Conservation (phyloP, 2,888 invertebrate genomes). For the Stegana nigrithorax region DNA sequence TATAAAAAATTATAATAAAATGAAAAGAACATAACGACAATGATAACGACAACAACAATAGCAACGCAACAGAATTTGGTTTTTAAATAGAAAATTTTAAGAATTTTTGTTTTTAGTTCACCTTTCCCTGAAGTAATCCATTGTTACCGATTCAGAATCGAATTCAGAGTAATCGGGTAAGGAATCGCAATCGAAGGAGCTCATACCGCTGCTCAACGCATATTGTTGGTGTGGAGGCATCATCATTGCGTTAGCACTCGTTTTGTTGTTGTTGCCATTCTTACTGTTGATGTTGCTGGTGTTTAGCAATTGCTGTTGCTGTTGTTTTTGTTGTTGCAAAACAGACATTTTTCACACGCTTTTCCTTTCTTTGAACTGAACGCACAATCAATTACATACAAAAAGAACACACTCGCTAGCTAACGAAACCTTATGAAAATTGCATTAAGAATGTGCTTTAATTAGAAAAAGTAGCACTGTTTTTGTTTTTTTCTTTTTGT, state of each 20-base stretch:
- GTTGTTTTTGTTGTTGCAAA: conserved; percentile 42
- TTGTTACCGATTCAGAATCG: conserved; percentile 70
- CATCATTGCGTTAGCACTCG: conserved; percentile 32
- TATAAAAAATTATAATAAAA: conserved; percentile 45
- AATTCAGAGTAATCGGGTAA: conserved; percentile 72
- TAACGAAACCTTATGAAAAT: too few species aligned
- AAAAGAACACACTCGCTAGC: conserved; percentile 26
- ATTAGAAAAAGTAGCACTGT: conserved; percentile 12
- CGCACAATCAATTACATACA: conserved; percentile 16
- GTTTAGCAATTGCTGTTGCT: conserved; percentile 36
- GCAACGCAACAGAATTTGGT: neutral
- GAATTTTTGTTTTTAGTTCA: conserved; percentile 34
- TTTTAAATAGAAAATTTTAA: conserved; percentile 2
- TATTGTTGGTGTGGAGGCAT: conserved; percentile 44
- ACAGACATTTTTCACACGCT: conserved; percentile 15
- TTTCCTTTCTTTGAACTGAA: conserved; percentile 36
- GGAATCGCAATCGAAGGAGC: conserved; percentile 71
- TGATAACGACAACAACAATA: neutral
- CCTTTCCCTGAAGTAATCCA: conserved; percentile 71
- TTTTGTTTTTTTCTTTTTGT: conserved; percentile 49
- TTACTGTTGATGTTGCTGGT: conserved; percentile 43
- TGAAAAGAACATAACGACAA: neutral
- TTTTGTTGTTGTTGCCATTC: conserved; percentile 50
- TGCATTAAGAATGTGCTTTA: neutral
- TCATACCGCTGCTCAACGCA: conserved; percentile 70